These are phyloP conservation scores for Bacillus rossius DNA, from an alignment of 1,140 invertebrate species.

Conservation along the genomic window DNA sequence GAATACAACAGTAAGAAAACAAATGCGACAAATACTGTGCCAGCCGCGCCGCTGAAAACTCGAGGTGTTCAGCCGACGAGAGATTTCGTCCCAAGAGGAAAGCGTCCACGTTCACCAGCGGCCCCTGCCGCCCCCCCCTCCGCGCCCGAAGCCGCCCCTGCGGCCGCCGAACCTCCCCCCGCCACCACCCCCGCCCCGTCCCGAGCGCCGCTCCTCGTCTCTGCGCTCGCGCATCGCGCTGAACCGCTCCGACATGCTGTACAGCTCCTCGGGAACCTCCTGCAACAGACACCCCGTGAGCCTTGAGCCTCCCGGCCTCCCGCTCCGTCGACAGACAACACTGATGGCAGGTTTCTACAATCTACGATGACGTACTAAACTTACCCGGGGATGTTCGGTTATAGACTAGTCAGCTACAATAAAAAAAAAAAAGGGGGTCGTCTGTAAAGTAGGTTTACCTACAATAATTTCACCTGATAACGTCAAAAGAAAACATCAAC, in stretches of 20 bases:
- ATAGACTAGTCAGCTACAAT: too few relatives aligned
- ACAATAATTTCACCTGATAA: background rate
- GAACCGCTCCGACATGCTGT: constrained; percentile 62
- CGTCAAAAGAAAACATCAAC: too few relatives aligned
- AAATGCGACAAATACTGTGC: too few relatives aligned
- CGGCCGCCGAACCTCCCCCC: constrained; percentile 34
- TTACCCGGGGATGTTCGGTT: too few relatives aligned
- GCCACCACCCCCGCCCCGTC: constrained; percentile 31
- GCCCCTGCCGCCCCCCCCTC: constrained; percentile 25
- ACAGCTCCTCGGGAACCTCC: constrained; percentile 64
- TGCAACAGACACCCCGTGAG: constrained; percentile 22
- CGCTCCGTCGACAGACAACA: constrained; percentile 1
- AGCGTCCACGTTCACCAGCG: background rate
- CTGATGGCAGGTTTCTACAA: background rate
- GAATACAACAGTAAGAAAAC: too few relatives aligned
- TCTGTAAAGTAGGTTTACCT: too few relatives aligned
- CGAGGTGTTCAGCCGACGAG: too few relatives aligned
- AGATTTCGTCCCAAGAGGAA: too few relatives aligned
- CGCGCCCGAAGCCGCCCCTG: constrained; percentile 33
- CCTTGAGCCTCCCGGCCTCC: background rate
- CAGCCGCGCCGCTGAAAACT: too few relatives aligned
- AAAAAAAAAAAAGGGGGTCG: background rate
- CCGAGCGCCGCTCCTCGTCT: constrained; percentile 25
- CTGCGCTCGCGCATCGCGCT: constrained; percentile 53
- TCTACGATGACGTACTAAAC: background rate